Percentiles rank a stretch among this genome's conserved stretches.
Evolutionary conservation across 2,113 vertebrate genomes (phyloP).

Genomic region (Pteruthius melanotis): DNA sequence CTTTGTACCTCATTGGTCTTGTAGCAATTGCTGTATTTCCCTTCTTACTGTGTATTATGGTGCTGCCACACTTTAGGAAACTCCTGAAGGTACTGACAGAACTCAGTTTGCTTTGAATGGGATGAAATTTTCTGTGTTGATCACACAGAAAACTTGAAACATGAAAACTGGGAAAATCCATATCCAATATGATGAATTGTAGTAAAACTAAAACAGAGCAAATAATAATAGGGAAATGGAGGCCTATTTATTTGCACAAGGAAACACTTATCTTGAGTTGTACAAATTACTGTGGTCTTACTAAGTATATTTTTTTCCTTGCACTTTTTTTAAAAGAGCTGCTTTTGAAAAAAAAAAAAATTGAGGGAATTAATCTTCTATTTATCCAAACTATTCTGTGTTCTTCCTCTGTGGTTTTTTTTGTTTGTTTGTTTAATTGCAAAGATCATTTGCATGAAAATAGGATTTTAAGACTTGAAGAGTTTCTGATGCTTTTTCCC

Average conservation of each 20-base stretch:
- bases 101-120: neutral
- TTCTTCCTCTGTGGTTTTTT: slow-evolving; percentile 7
- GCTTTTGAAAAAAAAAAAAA: neutral
- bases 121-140: neutral
- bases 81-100: neutral
- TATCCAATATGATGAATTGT: neutral
- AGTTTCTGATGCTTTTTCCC: slow-evolving; percentile 20
- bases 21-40: neutral
- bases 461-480: slow-evolving; percentile 21
- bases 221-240: neutral
- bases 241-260: neutral
- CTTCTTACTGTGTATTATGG: neutral
- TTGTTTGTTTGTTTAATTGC: slow-evolving; percentile 33
- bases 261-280: neutral
- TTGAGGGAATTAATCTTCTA: slow-evolving; percentile 7
- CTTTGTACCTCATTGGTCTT: neutral
- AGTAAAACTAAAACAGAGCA: neutral
- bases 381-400: neutral
- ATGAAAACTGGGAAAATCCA: neutral
- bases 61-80: neutral
- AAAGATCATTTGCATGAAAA: slow-evolving; percentile 56
- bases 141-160: neutral
- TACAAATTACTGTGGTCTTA: neutral
- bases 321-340: neutral
- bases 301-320: neutral